Base-by-base conservation (phyloP, 2,797 vertebrate species). In the Rhabdophis nuchalis region DNA sequence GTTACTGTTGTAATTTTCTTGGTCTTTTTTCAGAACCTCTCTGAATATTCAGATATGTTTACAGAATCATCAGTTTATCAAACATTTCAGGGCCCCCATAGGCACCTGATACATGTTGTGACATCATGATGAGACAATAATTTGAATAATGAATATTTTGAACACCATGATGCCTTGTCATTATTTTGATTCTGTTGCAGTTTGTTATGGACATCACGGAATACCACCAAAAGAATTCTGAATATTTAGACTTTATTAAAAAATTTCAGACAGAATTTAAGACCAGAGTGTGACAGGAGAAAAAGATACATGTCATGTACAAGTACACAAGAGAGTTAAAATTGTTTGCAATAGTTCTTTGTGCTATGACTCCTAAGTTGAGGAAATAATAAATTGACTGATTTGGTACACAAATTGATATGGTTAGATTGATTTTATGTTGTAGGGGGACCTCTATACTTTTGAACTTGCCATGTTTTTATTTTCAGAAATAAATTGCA, bases 401-500 rank as follows among this genome's bases (percentile, higher is more conserved):
- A 94, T 94, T 93, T 96, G 93, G 93, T 85, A 93, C 91, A 91
- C 8, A 90, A 96, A 95, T 95, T 96, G 93, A 91, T 94, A 95
- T 93, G 93, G 68, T 94, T 96, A 95, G 93, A 96, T 94, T 91
- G 29, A 93, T 96, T 89, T 95, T 95, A 90, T 90, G 82, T 95
- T 95, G 82, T 94, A 77, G 94, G 85, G 95, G 94, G 91, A 89
- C 58, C 53, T 93, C 95, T 96, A 52, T 93, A 94, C 93, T 97
- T 95, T 94, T 95, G 95, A 96, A 96, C 90, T 96, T 95, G 91
- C 64, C 94, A 92, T 96, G 86, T 94, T 97, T 97, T 97, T 96
- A 96, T 97, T 97, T 97, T 96, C 95, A 95, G 95, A 93, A 93
- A 94, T 95, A 91, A 96, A 96, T 97, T 97, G 93, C 86, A 95